Evolutionary conservation across 2,888 invertebrate genomes (phyloP), one percentile per base, ranked within the genome.

Genomic region (Agrochola macilenta): DNA sequence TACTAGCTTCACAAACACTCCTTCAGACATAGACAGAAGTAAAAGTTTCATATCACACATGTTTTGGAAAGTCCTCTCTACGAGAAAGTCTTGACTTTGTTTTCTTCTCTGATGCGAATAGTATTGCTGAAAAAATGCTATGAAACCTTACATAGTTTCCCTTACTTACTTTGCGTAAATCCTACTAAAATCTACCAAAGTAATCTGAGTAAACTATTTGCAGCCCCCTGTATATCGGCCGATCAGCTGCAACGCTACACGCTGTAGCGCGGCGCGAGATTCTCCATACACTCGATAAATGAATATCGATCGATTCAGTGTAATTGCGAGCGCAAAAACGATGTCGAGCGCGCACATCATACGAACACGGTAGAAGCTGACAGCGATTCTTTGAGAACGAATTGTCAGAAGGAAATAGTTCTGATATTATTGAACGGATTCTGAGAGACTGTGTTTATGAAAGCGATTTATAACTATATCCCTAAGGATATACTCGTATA

Each of bases 301-400:
- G 86, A 91, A 90, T 92, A 91, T 91, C 91, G 91, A 92, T 93
- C 84, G 90, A 84, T 91, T 90, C 88, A 87, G 82, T 82, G 87
- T 90, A 91, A 91, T 90, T 90, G 88, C 80, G 72, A 83, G 81
- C 80, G 83, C 87, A 91, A 92, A 90, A 91, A 92, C 89, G 76
- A 85, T 87, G 87, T 88, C 80, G 82, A 82, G 72, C 72, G 57
- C 30, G 69, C 85, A 87, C 76, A 66, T 58, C n/a, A 66, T 61
- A 49, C 35, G 43, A 20, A 30, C 54, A 49, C 74, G 70, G 17
- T 52, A 83, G 43, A 79, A 83, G 65, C 83, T 81, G 30, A 69
- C 9, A 83, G 89, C 89, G 87, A 78, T 84, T 78, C 11, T 39
- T 39, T 68, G 4, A 14, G 17, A 74, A 43, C 5, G 2, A 52